Evolutionary conservation across 2,113 vertebrate genomes (phyloP).

Genomic region (Hemiprocne comata): DNA sequence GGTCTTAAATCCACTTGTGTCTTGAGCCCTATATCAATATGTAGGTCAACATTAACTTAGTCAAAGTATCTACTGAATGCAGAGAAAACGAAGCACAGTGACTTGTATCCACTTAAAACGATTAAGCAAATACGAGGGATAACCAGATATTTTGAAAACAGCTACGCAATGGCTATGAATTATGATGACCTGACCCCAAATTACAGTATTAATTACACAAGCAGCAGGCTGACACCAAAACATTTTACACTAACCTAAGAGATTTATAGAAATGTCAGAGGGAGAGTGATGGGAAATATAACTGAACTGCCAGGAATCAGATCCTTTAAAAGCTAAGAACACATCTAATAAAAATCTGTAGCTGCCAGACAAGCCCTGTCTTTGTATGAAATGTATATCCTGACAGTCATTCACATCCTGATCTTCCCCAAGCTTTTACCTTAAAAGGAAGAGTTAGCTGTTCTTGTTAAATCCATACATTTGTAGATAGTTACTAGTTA

Average conservation of each 20-base stretch:
- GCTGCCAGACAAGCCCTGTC: neutral
- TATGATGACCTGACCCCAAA: neutral
- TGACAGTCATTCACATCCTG: neutral
- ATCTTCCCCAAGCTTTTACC: neutral
- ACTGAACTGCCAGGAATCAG: neutral
- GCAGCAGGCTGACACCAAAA: neutral
- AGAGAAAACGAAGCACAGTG: neutral
- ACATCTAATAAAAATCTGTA: neutral
- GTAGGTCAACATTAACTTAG: neutral
- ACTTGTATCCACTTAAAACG: neutral
- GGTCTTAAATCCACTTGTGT: neutral
- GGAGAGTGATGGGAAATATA: neutral
- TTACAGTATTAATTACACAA: neutral
- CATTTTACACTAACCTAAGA: neutral
- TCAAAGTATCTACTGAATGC: neutral
- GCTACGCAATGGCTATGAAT: neutral
- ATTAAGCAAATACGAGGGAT: neutral
- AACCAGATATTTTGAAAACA: neutral
- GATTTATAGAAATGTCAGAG: neutral
- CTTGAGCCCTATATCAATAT: neutral
- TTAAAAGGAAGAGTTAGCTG: neutral
- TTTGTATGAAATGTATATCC: neutral
- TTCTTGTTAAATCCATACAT: neutral
- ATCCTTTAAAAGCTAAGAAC: neutral
- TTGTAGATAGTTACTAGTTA: neutral